phyloP scores from a whole-genome alignment of 2,797 vertebrate species.

The Myotis pilosus region DNA sequence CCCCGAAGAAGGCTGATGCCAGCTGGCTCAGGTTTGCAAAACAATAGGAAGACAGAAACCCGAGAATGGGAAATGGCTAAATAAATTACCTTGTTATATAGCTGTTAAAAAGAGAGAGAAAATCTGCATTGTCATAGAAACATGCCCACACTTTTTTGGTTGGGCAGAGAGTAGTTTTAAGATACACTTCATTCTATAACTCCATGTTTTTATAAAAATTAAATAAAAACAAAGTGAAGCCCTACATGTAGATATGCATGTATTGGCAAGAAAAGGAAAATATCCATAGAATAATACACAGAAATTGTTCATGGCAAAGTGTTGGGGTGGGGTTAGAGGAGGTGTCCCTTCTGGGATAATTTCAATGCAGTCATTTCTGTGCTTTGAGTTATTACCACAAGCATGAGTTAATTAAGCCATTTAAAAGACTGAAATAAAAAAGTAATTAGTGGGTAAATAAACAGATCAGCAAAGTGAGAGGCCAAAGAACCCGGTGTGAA shows the following conservation, averaged over 20 bases:
- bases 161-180: background rate
- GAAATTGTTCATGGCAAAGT: rapidly evolving
- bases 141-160: background rate
- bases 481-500: background rate
- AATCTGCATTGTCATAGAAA: background rate
- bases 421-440: background rate
- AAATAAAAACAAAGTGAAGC: background rate
- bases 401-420: background rate
- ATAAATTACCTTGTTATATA: background rate
- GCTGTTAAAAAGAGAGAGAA: background rate
- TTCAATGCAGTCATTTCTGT: background rate
- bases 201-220: background rate
- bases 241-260: background rate
- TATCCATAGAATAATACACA: background rate
- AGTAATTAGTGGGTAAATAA: background rate
- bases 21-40: background rate
- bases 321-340: background rate
- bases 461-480: background rate
- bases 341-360: background rate
- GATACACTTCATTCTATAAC: background rate
- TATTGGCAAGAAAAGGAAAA: background rate
- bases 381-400: background rate
- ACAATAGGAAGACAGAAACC: background rate
- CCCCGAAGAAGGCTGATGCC: background rate
- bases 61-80: background rate